Base-by-base conservation (phyloP, 2,888 invertebrate species). In the Habroteleia sp. region DNA sequence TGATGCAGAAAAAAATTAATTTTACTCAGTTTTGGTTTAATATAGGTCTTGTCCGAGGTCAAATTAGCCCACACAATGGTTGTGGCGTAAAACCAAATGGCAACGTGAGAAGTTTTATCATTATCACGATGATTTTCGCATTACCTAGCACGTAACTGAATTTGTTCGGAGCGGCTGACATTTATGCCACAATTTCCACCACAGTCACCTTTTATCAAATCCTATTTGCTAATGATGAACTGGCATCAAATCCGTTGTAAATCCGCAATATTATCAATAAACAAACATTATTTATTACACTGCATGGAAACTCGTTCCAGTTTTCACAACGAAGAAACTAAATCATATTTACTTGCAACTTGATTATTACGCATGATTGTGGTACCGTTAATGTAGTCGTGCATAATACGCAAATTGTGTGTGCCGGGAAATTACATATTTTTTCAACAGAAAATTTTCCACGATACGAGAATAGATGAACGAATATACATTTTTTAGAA, bases 381-480 rank as follows among this genome's bases (percentile, higher is more conserved):
- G 44, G 46, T 52, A 69, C 69, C 69, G 69, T 69, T 69, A 69
- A 69, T 62, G 31, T 50, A 60, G 50, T 35, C n/a, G 16, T 37
- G 25, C 39, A 52, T 62, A 54, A 62, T 44, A 69, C 46, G 60
- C 60, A 62, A 60, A 62, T 68, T 54, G 44, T 16, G 54, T 69
- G n/a, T 69, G 60, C 62, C 69, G 42, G 42, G 17, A 58, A 68
- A 44, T 54, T 31, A 29, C 23, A 46, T 23, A 14, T 35, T 37
- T 65, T 39, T 16, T 8, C 29, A 20, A 33, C 33, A n/a, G 0
- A 23, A 4, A 6, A 29, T 27, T 54, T 54, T 27, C 11, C 23
- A 5, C 16, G 5, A 13, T 3, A 3, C 7, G 23, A n/a, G 13
- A 10, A 20, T 23, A 13, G 23, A 3, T 11, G 23, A 23, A 8